Evolutionary conservation across 2,113 vertebrate genomes (phyloP).

Genomic region (Pachycephala philippinensis): DNA sequence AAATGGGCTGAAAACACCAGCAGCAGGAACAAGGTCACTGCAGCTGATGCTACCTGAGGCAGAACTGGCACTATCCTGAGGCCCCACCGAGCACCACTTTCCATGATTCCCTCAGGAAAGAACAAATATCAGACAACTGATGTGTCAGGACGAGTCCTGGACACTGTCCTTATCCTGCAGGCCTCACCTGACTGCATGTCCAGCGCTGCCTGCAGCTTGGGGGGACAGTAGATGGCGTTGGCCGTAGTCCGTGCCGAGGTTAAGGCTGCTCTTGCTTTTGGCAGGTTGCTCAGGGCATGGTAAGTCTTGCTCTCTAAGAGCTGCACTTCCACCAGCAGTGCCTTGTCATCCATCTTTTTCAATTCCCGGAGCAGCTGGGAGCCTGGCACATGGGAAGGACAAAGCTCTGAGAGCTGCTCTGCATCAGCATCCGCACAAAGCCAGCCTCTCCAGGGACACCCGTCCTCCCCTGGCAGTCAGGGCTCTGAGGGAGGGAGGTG

Average conservation of each 20-base stretch:
- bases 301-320: constrained; percentile 98
- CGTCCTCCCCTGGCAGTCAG: not conserved
- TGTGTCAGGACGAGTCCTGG: fast-evolving
- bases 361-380: constrained; percentile 92
- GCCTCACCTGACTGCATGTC: constrained; percentile 97
- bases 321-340: constrained; percentile 97
- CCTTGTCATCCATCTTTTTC: constrained; percentile 99
- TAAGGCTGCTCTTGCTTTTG: constrained; percentile 96
- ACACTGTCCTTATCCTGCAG: fast-evolving
- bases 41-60: not conserved
- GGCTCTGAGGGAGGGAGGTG: not conserved
- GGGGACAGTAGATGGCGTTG: constrained; percentile 98
- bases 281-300: constrained; percentile 96
- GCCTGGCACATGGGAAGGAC: constrained; percentile 66
- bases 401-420: not conserved
- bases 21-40: not conserved
- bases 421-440: not conserved
- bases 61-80: not conserved
- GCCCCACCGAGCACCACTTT: not conserved
- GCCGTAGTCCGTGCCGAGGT: constrained; percentile 97
- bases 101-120: not conserved
- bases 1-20: not conserved
- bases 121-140: fast-evolving
- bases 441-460: not conserved
- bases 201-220: constrained; percentile 95